These are phyloP conservation scores for Mythimna ferrago DNA, from an alignment of 2,888 invertebrate genomes.

Conservation along the genomic window DNA sequence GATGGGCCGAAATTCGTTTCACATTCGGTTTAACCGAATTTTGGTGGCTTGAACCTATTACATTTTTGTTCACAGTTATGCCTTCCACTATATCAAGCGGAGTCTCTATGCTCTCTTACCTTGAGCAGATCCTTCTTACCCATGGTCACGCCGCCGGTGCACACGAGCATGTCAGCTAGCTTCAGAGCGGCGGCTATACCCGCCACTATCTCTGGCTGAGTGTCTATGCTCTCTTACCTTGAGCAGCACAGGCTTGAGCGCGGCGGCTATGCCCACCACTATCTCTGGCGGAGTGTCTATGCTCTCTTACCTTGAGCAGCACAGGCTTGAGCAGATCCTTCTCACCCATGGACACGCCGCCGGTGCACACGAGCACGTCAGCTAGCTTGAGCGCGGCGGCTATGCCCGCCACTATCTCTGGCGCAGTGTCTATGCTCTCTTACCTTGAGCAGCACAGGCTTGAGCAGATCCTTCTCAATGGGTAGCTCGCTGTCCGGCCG, in stretches of 20 bases:
- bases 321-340: constrained; percentile 97
- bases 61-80: background rate
- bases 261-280: constrained; percentile 87
- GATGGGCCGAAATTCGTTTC: too few species aligned
- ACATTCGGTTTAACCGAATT: too few species aligned
- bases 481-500: too few species aligned
- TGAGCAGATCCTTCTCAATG: constrained; percentile 97
- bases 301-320: constrained; percentile 92
- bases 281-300: background rate
- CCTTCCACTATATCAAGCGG: background rate
- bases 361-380: constrained; percentile 97
- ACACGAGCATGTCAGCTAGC: too few species aligned
- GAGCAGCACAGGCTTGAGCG: constrained; percentile 77
- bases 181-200: constrained; percentile 87
- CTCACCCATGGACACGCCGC: constrained; percentile 99
- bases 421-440: constrained; percentile 5
- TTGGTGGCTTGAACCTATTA: too few species aligned
- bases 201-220: background rate
- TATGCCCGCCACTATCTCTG: background rate
- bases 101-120: constrained; percentile 62
- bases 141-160: too few species aligned
- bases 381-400: constrained; percentile 91
- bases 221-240: constrained; percentile 86
- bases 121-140: constrained; percentile 46
- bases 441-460: constrained; percentile 92